A percentile compares a stretch with the other conserved stretches of the same genome.
Evolutionary conservation across 1,140 invertebrate species (phyloP).

Genomic region (Drosophila chauvacae): DNA sequence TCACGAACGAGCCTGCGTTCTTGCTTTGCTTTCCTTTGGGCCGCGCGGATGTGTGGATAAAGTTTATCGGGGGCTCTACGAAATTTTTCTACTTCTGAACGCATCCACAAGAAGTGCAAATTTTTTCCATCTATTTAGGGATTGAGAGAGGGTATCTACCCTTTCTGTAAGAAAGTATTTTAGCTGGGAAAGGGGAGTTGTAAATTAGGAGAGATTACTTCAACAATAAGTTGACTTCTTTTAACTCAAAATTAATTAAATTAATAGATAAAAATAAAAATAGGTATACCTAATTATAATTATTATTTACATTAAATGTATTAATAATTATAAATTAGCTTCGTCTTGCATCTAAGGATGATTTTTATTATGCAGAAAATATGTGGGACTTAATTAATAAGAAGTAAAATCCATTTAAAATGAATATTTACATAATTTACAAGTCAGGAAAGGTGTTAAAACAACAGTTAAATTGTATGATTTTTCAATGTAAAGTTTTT

Average conservation of each 20-base stretch:
- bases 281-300: too few relatives aligned
- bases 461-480: too few relatives aligned
- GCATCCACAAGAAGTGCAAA: constrained; percentile 2
- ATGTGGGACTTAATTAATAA: too few relatives aligned
- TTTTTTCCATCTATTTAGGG: constrained; percentile 19
- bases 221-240: neutral
- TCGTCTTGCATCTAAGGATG: too few relatives aligned
- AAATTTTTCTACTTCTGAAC: constrained; percentile 15
- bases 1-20: constrained; percentile 23
- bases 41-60: constrained; percentile 27
- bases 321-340: neutral
- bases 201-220: neutral
- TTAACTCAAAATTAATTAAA: neutral
- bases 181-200: neutral
- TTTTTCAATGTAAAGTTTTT: neutral
- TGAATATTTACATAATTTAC: neutral
- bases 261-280: too few relatives aligned
- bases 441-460: too few relatives aligned
- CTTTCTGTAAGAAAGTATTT: neutral
- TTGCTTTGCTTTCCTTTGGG: constrained; percentile 14
- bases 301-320: too few relatives aligned
- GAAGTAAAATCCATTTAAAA: too few relatives aligned
- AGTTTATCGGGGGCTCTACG: constrained; percentile 26
- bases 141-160: neutral
- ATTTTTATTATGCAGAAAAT: too few relatives aligned